Evolutionary conservation across 2,888 invertebrate genomes (phyloP).

Genomic region (Pseudolycoriella hygida): DNA sequence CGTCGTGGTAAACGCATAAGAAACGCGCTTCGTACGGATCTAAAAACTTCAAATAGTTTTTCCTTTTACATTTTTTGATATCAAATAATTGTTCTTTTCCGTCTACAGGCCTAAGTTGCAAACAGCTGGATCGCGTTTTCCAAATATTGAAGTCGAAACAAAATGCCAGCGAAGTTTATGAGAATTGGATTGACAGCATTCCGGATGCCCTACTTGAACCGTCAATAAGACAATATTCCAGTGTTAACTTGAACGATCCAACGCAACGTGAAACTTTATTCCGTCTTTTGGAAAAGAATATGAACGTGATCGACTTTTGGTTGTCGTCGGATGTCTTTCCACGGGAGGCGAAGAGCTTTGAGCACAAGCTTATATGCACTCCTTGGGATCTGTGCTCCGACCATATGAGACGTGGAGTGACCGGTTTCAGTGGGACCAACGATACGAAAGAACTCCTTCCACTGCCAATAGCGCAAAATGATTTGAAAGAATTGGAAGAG

Average conservation of each 20-base stretch:
- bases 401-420: neutral
- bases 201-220: neutral
- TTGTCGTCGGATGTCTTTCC: conserved; percentile 2
- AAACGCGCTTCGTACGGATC: no score
- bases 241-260: neutral
- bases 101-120: neutral
- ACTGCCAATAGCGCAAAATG: conserved; percentile 3
- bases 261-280: neutral
- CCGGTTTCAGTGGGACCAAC: conserved; percentile 5
- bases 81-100: no score
- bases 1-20: no score
- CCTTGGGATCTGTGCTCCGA: conserved; percentile 4
- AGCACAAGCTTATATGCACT: neutral
- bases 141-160: no score
- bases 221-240: neutral
- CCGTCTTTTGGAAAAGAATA: neutral
- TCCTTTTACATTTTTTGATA: no score
- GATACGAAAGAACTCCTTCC: conserved; percentile 3
- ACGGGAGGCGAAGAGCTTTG: conserved; percentile 2
- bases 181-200: conserved; percentile 2
- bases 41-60: no score
- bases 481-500: neutral
- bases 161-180: neutral
- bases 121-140: neutral
- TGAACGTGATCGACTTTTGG: conserved; percentile 3